Conservation (phyloP, 2,888 invertebrate genomes). For the Drosophila limbata region DNA sequence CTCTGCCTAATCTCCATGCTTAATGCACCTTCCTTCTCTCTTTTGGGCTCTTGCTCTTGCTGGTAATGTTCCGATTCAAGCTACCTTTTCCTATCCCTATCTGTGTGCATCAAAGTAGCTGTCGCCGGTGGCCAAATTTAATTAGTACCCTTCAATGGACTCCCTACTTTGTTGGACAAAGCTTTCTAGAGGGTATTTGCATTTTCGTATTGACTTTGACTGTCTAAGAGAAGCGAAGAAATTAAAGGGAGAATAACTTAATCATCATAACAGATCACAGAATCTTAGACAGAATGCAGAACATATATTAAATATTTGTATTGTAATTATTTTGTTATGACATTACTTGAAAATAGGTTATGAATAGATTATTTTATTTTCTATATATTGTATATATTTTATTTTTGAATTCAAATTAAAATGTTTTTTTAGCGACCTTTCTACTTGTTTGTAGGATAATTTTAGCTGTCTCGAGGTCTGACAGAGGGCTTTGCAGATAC, state of each 20-base stretch:
- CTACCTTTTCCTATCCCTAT: slow-evolving; percentile 21
- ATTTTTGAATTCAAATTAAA: too few species aligned
- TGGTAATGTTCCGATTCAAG: not conserved
- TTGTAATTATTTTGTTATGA: too few species aligned
- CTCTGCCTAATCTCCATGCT: slow-evolving; percentile 42
- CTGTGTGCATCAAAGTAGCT: slow-evolving; percentile 56
- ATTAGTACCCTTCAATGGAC: slow-evolving; percentile 64
- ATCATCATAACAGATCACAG: not conserved
- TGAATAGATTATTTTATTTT: too few species aligned
- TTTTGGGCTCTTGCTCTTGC: not conserved
- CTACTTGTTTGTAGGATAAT: too few species aligned
- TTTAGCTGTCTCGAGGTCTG: too few species aligned
- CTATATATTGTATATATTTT: too few species aligned
- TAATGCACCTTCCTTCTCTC: not conserved
- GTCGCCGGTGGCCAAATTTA: slow-evolving; percentile 73
- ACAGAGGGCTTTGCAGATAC: too few species aligned
- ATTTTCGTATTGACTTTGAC: slow-evolving; percentile 6
- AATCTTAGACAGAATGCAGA: not conserved
- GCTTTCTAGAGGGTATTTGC: slow-evolving; percentile 8
- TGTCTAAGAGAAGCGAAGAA: not conserved
- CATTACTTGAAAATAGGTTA: too few species aligned
- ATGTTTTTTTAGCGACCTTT: too few species aligned
- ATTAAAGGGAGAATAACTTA: not conserved
- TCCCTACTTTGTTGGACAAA: slow-evolving; percentile 20
- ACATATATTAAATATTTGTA: not conserved